Base-by-base conservation (phyloP, 2,888 invertebrate genomes). In the Cyaniris semiargus region DNA sequence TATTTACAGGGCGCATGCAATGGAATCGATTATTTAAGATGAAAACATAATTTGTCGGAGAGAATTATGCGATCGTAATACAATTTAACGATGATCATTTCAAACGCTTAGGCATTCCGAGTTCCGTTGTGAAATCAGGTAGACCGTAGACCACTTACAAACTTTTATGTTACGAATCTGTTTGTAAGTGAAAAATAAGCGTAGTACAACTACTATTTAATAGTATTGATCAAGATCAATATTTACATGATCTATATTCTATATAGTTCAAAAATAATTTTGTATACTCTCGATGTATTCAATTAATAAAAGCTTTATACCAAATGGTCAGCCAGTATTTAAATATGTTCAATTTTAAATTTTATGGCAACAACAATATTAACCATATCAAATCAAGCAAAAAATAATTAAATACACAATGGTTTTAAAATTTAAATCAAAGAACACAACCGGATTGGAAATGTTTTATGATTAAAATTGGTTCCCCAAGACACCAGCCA, bases 1-100 rank as follows among this genome's bases (percentile, higher is more conserved):
- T 78, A 79, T 72, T 53, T 48, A 70, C 75, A 75, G 75, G 70
- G 76, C 60, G 70, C 60, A 77, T 58, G 76, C 80, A 80, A 81
- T 79, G 76, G 78, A 81, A 82, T 82, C 84, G 84, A 86, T 86
- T 85, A 84, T 83, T 84, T 83, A 84, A 82, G 82, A 83, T 84
- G 82, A 83, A 84, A 85, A 84, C 83, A 86, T 83, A 81, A 81
- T 84, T 84, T 82, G 80, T 81, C 80, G 80, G 76, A 80, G 77
- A 80, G 78, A 82, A 83, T 86, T 83, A 84, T 70, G 66, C 81
- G 79, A 79, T 78, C 80, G 79, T 80, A 79, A 79, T 78, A 80
- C n/a, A 75, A 79, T 77, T 75, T 48, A 56, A 56, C 27, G 78
- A 76, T 70, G 78, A 78, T 66, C 27, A 31, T 80, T 80, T 78